Evolutionary conservation across 2,113 vertebrate genomes (phyloP), one percentile per base, ranked within the genome.

Genomic region (Ramphastos sulfuratus): DNA sequence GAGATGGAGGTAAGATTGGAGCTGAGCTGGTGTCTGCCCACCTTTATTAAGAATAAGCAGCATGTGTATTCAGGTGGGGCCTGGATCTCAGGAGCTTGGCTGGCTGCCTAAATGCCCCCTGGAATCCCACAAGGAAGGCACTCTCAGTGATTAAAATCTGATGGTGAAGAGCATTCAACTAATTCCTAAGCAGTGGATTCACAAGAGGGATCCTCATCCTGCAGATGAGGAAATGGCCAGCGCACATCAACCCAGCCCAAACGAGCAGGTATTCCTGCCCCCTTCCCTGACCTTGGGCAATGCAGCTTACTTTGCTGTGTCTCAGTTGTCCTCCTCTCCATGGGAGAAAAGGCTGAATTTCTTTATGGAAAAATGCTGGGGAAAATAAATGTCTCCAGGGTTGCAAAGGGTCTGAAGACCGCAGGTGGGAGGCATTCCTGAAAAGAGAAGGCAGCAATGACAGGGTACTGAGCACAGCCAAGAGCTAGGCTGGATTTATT

Each of bases 401-500:
- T 82, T 89, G n/a, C 61, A 75, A 48, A 92, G 76, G 58, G 87
- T 72, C 82, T 75, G 65, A 83, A 76, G 46, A 23, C 70, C 60
- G 61, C 91, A 92, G 94, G 87, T 95, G 93, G 94, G 85, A 94
- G 89, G 85, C 79, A 85, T 93, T 92, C 82, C 72, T 77, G 82
- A 64, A 83, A 89, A 79, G 82, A 85, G 64, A 85, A 3, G 1
- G 91, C 66, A 92, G 76, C 71, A 92, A 48, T 72, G 93, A 93
- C 93, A 94, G 92, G 90, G 92, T 72, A 94, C 85, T 79, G 85
- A 93, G n/a, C 70, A 50, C 55, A 76, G 88, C 87, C 90, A 94
- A 95, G 76, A 95, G 90, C 85, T 28, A 75, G 83, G 44, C 76
- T 94, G 92, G 92, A 93, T 96, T 95, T 96, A 96, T 95, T 91